phyloP scores from a whole-genome alignment of 2,797 vertebrate species.

The Poeciliopsis gracilis region DNA sequence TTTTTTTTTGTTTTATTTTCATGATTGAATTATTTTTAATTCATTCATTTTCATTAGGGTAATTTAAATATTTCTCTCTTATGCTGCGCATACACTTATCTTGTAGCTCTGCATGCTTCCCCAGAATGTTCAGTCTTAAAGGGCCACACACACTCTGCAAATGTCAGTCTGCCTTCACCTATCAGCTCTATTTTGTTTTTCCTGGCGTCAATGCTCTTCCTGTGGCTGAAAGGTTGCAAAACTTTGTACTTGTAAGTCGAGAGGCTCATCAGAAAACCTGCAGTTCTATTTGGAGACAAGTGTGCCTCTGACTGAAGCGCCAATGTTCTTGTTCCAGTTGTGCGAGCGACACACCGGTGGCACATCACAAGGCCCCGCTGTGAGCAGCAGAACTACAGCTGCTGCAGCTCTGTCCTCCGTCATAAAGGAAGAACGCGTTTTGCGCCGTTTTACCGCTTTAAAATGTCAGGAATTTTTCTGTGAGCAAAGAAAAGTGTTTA shows the following conservation, averaged over 20 bases:
- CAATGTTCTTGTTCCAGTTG: conserved; percentile 32
- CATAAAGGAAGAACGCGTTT: not conserved
- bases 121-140: not conserved
- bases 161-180: conserved; percentile 8
- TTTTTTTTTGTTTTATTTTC: not conserved
- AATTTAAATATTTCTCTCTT: not conserved
- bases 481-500: not conserved
- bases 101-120: not conserved
- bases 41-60: not conserved
- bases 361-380: conserved; percentile 39
- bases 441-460: not conserved
- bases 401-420: not conserved
- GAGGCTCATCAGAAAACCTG: conserved; percentile 11
- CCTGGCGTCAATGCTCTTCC: not conserved
- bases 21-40: not conserved
- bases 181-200: not conserved
- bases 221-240: conserved; percentile 4
- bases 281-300: conserved; percentile 12
- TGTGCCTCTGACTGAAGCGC: conserved; percentile 14
- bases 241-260: conserved; percentile 1
- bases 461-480: not conserved
- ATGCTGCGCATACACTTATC: not conserved
- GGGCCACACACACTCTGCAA: not conserved
- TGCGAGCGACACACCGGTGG: conserved; percentile 21
- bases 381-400: conserved; percentile 19